These are phyloP conservation scores for Salvelinus fontinalis DNA, from an alignment of 2,113 vertebrate species.

Conservation along the genomic window DNA sequence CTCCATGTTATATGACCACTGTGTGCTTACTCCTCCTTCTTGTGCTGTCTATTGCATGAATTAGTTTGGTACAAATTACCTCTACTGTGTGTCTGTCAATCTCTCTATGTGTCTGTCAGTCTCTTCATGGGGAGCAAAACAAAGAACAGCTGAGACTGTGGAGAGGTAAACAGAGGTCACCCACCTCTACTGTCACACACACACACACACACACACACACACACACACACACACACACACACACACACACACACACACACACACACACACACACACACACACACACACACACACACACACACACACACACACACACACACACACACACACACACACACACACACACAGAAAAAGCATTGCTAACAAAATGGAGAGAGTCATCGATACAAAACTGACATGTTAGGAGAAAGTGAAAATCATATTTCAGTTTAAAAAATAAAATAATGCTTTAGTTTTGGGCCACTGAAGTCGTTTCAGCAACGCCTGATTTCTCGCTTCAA, in stretches of 20 bases:
- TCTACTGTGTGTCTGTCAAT: not conserved
- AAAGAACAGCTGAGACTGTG: constrained; percentile 40
- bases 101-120: not conserved
- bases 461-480: too few species aligned
- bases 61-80: constrained; percentile 32
- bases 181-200: constrained; percentile 20
- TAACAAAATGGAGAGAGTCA: not conserved
- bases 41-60: constrained; percentile 11
- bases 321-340: not conserved
- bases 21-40: not conserved
- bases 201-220: too few species aligned
- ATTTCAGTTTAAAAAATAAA: too few species aligned
- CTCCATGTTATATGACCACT: constrained; percentile 8
- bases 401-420: constrained; percentile 11
- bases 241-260: not conserved
- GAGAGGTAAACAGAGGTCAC: constrained; percentile 52
- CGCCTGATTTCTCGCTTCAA: not conserved
- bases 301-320: not conserved
- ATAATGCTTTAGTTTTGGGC: too few species aligned
- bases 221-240: not conserved
- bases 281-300: not conserved
- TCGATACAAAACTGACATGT: not conserved
- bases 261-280: not conserved
- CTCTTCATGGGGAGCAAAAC: too few species aligned
- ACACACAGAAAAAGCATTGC: not conserved